phyloP scores from a whole-genome alignment of 2,113 vertebrate genomes.

The Phylloscopus trochilus region DNA sequence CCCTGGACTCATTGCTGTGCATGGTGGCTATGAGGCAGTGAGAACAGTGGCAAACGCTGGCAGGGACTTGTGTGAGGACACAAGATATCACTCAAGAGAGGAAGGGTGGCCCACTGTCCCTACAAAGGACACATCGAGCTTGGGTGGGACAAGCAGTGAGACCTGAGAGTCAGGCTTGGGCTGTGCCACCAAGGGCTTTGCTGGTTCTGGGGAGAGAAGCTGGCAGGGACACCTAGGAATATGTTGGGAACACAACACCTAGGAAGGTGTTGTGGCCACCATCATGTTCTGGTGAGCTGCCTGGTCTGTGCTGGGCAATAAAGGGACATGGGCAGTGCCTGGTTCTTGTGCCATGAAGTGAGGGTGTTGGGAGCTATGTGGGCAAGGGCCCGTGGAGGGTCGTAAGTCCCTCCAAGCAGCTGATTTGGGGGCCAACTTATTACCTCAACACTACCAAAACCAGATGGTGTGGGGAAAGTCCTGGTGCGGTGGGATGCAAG shows the following conservation, averaged over 20 bases:
- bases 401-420: too few relatives aligned
- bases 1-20: not conserved
- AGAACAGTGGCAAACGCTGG: not conserved
- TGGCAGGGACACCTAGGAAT: not conserved
- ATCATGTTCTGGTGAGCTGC: constrained; percentile 94
- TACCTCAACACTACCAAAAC: not conserved
- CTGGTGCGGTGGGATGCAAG: not conserved
- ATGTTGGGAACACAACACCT: not conserved
- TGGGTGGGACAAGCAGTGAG: not conserved
- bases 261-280: constrained; percentile 77
- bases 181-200: not conserved
- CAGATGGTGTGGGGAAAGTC: not conserved
- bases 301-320: too few relatives aligned
- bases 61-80: not conserved
- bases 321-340: fast-evolving
- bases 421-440: not conserved
- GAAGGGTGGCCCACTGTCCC: not conserved
- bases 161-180: not conserved
- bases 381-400: not conserved
- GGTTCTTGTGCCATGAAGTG: not conserved
- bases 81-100: not conserved
- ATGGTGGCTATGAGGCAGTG: not conserved
- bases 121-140: not conserved
- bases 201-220: not conserved
- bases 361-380: not conserved